Conservation (phyloP, 2,797 vertebrate genomes). For the Tadarida brasiliensis region DNA sequence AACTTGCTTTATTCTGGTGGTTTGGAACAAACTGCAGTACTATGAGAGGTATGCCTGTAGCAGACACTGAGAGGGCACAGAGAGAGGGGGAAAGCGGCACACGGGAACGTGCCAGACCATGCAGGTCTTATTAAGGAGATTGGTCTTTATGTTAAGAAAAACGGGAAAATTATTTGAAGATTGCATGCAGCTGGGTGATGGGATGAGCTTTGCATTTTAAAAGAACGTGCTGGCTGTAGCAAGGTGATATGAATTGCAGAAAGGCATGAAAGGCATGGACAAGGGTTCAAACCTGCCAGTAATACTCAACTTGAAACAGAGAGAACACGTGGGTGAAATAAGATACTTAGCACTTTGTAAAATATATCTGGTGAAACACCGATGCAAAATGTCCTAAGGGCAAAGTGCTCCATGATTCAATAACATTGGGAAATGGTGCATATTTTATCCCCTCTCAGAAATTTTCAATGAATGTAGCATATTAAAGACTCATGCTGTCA, state of each 20-base stretch:
- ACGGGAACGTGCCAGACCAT: background rate
- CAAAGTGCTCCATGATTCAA: background rate
- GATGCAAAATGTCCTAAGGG: background rate
- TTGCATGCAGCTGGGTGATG: background rate
- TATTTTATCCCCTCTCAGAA: background rate
- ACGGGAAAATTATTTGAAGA: background rate
- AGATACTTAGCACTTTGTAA: conserved; percentile 35
- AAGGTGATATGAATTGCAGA: background rate
- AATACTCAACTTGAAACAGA: background rate
- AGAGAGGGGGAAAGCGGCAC: background rate
- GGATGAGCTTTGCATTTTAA: background rate
- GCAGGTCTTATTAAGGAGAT: background rate
- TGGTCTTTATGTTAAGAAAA: background rate
- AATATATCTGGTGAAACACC: conserved; percentile 8
- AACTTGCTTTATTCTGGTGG: background rate
- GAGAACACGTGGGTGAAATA: background rate
- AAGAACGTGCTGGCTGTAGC: background rate
- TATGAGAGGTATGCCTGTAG: background rate
- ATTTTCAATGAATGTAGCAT: background rate
- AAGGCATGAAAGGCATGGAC: background rate
- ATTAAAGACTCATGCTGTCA: background rate
- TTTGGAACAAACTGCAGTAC: background rate
- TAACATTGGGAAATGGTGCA: background rate
- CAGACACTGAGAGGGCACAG: background rate
- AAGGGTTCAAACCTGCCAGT: background rate